Conservation (phyloP, 2,113 vertebrate species). For the Apaloderma vittatum region DNA sequence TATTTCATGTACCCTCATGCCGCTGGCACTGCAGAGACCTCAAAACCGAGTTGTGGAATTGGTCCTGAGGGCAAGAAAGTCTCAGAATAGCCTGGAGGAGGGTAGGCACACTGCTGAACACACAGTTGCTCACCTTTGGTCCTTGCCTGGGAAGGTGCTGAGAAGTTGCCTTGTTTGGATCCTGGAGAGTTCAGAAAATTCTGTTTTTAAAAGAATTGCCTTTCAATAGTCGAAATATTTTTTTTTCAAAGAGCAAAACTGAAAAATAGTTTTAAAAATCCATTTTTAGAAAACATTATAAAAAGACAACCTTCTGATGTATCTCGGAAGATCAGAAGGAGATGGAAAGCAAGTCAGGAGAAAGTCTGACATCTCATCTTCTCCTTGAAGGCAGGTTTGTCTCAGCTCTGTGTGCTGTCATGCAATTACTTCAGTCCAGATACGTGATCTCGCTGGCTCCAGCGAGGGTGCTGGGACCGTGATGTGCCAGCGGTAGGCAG, state of each 20-base stretch:
- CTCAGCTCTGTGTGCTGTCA: neutral
- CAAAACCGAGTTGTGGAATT: neutral
- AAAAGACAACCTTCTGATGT: neutral
- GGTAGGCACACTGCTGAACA: neutral
- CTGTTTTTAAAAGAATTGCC: neutral
- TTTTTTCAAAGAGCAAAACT: neutral
- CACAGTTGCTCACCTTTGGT: neutral
- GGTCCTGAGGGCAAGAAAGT: neutral
- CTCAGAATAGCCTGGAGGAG: neutral
- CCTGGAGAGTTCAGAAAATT: neutral
- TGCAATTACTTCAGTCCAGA: neutral
- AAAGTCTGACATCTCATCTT: neutral
- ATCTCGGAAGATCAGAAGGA: slow-evolving; percentile 15
- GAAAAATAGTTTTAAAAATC: neutral
- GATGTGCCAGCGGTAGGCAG: neutral
- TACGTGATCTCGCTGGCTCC: neutral
- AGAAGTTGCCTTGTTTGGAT: neutral
- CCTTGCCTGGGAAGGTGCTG: neutral
- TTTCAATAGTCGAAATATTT: neutral
- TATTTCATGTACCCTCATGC: neutral
- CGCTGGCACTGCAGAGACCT: neutral
- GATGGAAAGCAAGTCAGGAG: neutral
- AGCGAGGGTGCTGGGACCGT: accelerated
- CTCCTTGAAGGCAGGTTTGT: slow-evolving; percentile 3
- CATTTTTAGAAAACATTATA: neutral